phyloP scores from a whole-genome alignment of 2,797 vertebrate species.

The Leptoclinus maculatus region DNA sequence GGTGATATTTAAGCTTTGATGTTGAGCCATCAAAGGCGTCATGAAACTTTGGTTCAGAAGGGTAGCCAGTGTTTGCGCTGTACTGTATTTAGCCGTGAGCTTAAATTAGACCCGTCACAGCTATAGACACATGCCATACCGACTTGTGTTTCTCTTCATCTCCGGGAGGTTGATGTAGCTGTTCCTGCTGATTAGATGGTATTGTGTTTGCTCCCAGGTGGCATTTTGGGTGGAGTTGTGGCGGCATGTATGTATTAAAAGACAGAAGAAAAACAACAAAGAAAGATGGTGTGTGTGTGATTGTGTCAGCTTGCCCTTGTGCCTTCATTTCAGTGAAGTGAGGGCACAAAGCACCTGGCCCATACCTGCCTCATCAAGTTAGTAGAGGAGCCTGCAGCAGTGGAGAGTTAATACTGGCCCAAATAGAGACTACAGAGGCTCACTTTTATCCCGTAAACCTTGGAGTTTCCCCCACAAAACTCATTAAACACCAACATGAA shows the following conservation, averaged over 20 bases:
- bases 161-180: slow-evolving; percentile 40
- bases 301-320: slow-evolving; percentile 40
- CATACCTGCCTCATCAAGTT: slow-evolving; percentile 63
- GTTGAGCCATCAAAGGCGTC: slow-evolving; percentile 73
- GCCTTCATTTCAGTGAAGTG: slow-evolving; percentile 23
- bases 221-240: slow-evolving; percentile 1
- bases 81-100: slow-evolving; percentile 74
- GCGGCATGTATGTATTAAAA: slow-evolving; percentile 16
- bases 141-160: slow-evolving; percentile 45
- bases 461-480: slow-evolving; percentile 49
- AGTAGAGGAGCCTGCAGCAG: slow-evolving; percentile 49
- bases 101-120: slow-evolving; percentile 73
- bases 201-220: slow-evolving; percentile 43
- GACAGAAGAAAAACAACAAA: not conserved
- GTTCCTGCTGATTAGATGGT: slow-evolving; percentile 31
- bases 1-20: slow-evolving; percentile 75
- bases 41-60: slow-evolving; percentile 66
- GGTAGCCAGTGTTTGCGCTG: slow-evolving; percentile 55
- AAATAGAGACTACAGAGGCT: slow-evolving; percentile 41
- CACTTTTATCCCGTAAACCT: slow-evolving; percentile 52
- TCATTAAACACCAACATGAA: slow-evolving; percentile 61
- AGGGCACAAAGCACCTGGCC: slow-evolving; percentile 43
- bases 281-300: slow-evolving; percentile 2
- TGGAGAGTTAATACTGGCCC: slow-evolving; percentile 49
- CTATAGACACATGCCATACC: slow-evolving; percentile 58